Base-by-base conservation (phyloP, 2,888 invertebrate species). In the Anthophora plumipes region DNA sequence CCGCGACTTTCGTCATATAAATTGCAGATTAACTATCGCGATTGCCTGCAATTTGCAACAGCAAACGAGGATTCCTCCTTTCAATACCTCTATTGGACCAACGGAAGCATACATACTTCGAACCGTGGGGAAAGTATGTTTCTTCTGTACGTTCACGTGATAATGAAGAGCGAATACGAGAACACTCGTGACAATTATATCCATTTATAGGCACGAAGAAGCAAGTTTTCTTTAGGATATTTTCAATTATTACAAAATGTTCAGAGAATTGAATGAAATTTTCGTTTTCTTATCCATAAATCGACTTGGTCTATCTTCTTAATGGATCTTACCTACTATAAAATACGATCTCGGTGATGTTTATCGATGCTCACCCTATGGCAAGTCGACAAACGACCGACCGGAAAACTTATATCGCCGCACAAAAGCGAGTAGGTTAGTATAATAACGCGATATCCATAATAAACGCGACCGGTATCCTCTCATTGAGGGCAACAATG, bases 401-500 rank as follows among this genome's bases (percentile, higher is more conserved):
- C 89, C 89, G 87, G 89, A 88, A 89, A 88, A 89, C 81, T 88
- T 89, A 88, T 87, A 89, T 89, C 88, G 81, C 74, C 84, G 85
- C 82, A 89, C 89, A 89, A 88, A 89, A 78, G 88, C 88, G 88
- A 88, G 81, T 82, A 80, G 85, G 86, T 89, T 86, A 87, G 85
- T 88, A 89, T 86, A 87, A 89, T 88, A 88, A 89, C 87, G 85
- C 89, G 91, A 92, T 91, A 91, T 89, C 89, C 89, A 89, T 87
- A 89, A 90, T 89, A 91, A 87, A 85, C 83, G 81, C 83, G 79
- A 77, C 82, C 83, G 86, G 89, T 91, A 88, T 91, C 89, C 91
- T 91, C 91, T 90, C 91, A 92, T 93, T 93, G 91, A 92, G 89
- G 87, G 89, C 91, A 93, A 93, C 93, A 93, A 93, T 93, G 91